Evolutionary conservation across 1,140 invertebrate species (phyloP).

Genomic region (Drosophila erecta): DNA sequence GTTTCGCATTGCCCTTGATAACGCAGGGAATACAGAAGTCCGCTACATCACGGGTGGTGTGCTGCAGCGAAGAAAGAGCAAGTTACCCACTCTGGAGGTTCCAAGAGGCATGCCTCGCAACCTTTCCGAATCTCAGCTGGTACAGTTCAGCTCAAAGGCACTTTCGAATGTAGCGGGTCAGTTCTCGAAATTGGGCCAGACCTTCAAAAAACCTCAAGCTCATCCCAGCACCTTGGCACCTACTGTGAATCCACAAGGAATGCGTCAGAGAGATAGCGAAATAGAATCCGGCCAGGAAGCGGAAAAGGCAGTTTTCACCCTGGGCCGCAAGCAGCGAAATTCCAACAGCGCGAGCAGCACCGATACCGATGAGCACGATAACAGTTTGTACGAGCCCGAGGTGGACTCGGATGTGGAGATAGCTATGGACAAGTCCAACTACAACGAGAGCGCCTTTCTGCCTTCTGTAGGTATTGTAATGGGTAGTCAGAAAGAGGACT

Average conservation of each 20-base stretch:
- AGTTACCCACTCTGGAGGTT: conserved; percentile 70
- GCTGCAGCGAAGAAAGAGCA: conserved; percentile 89
- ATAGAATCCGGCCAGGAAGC: conserved; percentile 65
- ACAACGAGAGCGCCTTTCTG: conserved; percentile 86
- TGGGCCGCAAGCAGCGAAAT: conserved; percentile 54
- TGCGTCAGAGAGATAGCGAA: conserved; percentile 53
- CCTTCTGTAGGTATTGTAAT: conserved; percentile 89
- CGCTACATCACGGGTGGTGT: conserved; percentile 88
- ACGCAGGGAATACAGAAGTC: conserved; percentile 87
- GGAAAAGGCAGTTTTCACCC: conserved; percentile 66
- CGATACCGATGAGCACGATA: conserved; percentile 85
- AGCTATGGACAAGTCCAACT: conserved; percentile 61
- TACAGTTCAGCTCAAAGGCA: conserved; percentile 90
- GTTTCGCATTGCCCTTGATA: conserved; percentile 92
- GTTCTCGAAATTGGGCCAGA: conserved; percentile 91
- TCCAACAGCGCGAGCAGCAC: conserved; percentile 81
- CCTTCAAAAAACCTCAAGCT: conserved; percentile 86
- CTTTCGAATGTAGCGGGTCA: conserved; percentile 93
- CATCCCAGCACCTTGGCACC: conserved; percentile 46
- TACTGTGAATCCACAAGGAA: conserved; percentile 69
- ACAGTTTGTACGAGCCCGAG: conserved; percentile 85
- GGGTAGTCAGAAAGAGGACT: conserved; percentile 82
- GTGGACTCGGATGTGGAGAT: conserved; percentile 75
- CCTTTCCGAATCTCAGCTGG: conserved; percentile 87
- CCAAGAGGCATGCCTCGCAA: conserved; percentile 86